A percentile compares a stretch with the other conserved stretches of the same genome.
phyloP scores from a whole-genome alignment of 2,113 vertebrate species.

The Halcyon senegalensis region DNA sequence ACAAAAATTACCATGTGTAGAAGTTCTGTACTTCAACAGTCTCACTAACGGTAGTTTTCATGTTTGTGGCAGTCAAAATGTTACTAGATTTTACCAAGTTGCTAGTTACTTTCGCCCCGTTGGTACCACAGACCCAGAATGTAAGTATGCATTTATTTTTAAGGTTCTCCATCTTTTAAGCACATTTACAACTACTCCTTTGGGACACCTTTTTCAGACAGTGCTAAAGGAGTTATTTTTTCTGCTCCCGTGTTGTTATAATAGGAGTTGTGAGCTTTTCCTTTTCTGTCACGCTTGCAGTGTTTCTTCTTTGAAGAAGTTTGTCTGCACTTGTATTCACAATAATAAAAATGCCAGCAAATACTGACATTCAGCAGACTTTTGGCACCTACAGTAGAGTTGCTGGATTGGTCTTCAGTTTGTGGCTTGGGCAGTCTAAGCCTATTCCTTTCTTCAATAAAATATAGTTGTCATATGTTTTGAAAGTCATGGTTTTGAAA shows the following conservation, averaged over 20 bases:
- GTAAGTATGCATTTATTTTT: neutral
- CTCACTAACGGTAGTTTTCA: neutral
- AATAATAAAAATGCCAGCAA: constrained; percentile 57
- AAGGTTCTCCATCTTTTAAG: constrained; percentile 22
- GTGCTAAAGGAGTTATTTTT: constrained; percentile 5
- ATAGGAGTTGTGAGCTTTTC: constrained; percentile 29
- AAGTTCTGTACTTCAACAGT: neutral
- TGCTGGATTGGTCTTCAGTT: constrained; percentile 52
- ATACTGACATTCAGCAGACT: constrained; percentile 51
- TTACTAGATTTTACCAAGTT: neutral
- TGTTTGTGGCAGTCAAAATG: neutral
- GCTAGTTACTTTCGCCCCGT: neutral
- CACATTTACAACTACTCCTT: constrained; percentile 4
- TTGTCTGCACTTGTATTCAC: constrained; percentile 46
- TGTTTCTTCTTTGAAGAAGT: constrained; percentile 30
- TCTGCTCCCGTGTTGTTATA: constrained; percentile 18
- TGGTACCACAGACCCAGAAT: neutral
- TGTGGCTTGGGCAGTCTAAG: constrained; percentile 17
- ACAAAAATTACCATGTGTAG: neutral
- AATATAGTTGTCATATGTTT: constrained; percentile 69
- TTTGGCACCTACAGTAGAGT: constrained; percentile 38
- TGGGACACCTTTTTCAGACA: constrained; percentile 44
- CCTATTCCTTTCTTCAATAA: constrained; percentile 62
- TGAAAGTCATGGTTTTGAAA: constrained; percentile 65
- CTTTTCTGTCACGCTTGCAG: constrained; percentile 19